Evolutionary conservation across 2,888 invertebrate species (phyloP).

Genomic region (Drosophila percnosoma): DNA sequence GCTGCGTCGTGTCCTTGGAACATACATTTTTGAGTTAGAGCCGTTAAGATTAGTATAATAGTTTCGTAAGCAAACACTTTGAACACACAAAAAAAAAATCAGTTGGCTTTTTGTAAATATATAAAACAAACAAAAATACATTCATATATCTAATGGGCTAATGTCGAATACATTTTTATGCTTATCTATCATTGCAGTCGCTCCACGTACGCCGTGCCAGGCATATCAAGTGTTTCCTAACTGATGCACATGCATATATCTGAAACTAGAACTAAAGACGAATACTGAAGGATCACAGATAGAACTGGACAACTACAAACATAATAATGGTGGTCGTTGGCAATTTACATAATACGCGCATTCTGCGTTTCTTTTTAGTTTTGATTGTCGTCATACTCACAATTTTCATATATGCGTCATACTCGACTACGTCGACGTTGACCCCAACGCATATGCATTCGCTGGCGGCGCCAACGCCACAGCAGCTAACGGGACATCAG

Average conservation of each 20-base stretch:
- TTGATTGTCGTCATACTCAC: conserved; percentile 84
- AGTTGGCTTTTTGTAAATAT: conserved; percentile 9
- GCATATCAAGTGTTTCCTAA: conserved; percentile 10
- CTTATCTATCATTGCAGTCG: conserved; percentile 54
- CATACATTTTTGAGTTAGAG: too few relatives aligned
- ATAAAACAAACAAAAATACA: not conserved
- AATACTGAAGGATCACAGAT: conserved; percentile 31
- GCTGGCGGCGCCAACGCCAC: conserved; percentile 39
- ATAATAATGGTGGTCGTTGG: conserved; percentile 66
- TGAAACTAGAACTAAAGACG: conserved; percentile 2
- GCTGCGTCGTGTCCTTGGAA: too few relatives aligned
- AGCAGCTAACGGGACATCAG: conserved; percentile 43
- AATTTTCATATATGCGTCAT: conserved; percentile 86
- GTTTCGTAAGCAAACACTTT: not conserved
- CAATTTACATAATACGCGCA: conserved; percentile 84
- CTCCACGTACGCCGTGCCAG: conserved; percentile 22
- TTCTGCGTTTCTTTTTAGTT: conserved; percentile 85
- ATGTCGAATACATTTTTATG: conserved; percentile 28
- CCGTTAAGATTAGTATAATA: too few relatives aligned
- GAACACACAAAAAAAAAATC: not conserved
- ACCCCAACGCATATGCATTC: conserved; percentile 75
- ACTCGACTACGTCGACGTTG: conserved; percentile 83
- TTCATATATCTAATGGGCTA: conserved; percentile 23
- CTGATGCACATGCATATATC: conserved; percentile 9
- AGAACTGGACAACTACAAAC: not conserved